Base-by-base conservation (phyloP, 92 coral and sea anemone species). In the Diadumene lineata region DNA sequence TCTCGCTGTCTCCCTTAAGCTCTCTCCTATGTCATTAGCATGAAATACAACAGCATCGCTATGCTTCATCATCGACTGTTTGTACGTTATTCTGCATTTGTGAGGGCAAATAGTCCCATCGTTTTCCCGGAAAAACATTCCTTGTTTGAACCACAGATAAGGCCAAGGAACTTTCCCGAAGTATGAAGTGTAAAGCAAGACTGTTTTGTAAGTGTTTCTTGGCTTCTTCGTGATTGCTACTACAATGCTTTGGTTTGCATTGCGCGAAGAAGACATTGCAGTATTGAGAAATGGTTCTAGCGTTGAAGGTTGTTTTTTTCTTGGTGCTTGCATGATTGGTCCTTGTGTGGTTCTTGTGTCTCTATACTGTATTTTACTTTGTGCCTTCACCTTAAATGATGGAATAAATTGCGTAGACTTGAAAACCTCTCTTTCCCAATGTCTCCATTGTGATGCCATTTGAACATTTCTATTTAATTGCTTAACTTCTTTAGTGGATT, bases 1-100 rank as follows among this genome's bases (percentile, higher is more conserved):
- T 55, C n/a, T n/a, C n/a, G n/a, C n/a, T n/a, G n/a, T n/a, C n/a
- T 56, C 51, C 19, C 65, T 75, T 56, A 90, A 73, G 48, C 76
- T 68, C 24, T 16, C 46, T 9, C 80, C 81, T 65, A 92, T 78
- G 51, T 88, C 91, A 43, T 82, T 93, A 11, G 88, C 90, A 33
- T 88, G 97, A 67, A 92, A 92, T 33, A 90, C 19, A 38, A 90
- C 85, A 2, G 79, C 89, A 68, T 88, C 91, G 56, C 89, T 90
- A 30, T 43, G 60, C 0, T 57, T 43, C 13, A 81, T 26, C 31
- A 60, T 65, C n/a, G 24, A 30, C 34, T 68, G 75, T 60, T 70
- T 51, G 79, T 88, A 85, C 16, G 85, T 85, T 33, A 92, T 77
- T 55, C 29, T 48, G 34, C 93, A 92, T 69, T 74, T 81, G 22